phyloP scores from a whole-genome alignment of 2,888 invertebrate genomes.

The Coleophora flavipennella region DNA sequence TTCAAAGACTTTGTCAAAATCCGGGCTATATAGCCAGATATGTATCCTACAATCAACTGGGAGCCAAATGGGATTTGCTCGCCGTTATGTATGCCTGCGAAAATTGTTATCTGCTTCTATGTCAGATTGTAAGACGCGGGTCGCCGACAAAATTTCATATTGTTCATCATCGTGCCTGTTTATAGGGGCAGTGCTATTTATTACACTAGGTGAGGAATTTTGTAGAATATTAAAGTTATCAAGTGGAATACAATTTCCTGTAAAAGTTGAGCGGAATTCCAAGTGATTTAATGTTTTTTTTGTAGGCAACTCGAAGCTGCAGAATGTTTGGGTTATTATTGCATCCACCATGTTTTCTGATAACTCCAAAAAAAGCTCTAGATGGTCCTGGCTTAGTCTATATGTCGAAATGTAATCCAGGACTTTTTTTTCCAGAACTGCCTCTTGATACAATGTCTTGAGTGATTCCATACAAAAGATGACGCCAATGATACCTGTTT shows the following conservation, averaged over 20 bases:
- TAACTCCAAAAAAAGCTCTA: constrained; percentile 13
- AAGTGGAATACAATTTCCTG: constrained; percentile 11
- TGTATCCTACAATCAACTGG: constrained; percentile 6
- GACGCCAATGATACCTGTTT: constrained; percentile 5
- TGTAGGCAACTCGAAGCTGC: constrained; percentile 11
- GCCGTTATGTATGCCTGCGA: neutral
- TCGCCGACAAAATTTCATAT: neutral
- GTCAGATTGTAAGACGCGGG: neutral
- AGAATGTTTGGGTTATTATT: constrained; percentile 15
- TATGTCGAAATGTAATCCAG: neutral
- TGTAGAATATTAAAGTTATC: constrained; percentile 11
- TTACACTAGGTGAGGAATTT: neutral
- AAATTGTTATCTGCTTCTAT: neutral
- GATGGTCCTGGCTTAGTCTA: constrained; percentile 8
- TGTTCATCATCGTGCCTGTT: neutral
- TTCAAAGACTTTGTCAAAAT: constrained; percentile 4
- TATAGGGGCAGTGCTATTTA: neutral
- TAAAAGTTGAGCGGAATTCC: constrained; percentile 11
- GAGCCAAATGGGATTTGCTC: neutral
- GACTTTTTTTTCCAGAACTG: neutral
- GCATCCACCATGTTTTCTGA: constrained; percentile 12
- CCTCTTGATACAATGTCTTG: constrained; percentile 2
- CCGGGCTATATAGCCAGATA: constrained; percentile 6
- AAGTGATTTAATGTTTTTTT: constrained; percentile 9
- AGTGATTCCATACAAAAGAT: constrained; percentile 5